Percentiles rank a stretch among this genome's conserved stretches.
Conservation (phyloP, 2,113 vertebrate genomes). For the Montifringilla adamsi region DNA sequence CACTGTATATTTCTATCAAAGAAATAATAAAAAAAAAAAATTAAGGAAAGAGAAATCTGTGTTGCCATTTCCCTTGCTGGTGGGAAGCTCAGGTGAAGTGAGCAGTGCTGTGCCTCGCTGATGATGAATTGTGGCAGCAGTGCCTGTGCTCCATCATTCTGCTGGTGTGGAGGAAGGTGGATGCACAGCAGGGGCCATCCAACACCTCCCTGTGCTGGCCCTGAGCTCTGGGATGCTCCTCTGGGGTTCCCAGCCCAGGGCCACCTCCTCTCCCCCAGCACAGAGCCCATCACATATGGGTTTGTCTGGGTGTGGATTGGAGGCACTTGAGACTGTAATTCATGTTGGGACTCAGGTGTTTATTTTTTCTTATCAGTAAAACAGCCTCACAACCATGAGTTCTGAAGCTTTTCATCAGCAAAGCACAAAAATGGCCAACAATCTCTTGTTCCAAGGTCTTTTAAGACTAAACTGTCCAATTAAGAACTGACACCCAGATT, state of each 20-base stretch:
- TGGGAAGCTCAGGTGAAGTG: neutral
- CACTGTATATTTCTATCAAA: neutral
- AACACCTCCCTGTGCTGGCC: neutral
- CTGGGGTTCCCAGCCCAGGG: neutral
- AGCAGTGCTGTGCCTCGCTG: neutral
- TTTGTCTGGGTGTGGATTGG: no score
- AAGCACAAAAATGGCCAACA: no score
- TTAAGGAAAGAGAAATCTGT: neutral
- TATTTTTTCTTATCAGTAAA: no score
- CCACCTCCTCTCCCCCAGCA: neutral
- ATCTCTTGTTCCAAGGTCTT: no score
- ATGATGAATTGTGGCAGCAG: neutral
- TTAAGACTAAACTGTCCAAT: no score
- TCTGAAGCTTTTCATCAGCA: no score
- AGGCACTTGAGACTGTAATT: no score
- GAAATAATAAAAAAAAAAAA: neutral
- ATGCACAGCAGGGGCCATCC: neutral
- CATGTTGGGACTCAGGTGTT: no score
- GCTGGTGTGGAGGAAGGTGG: neutral
- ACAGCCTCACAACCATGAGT: no score
- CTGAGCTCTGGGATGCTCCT: neutral
- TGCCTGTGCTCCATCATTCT: fast-evolving
- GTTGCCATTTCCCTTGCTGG: neutral
- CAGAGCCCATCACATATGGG: fast-evolving
- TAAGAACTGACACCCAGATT: no score